These are phyloP conservation scores for Bombus superbus DNA, from an alignment of 1,140 invertebrate genomes.

Conservation along the genomic window DNA sequence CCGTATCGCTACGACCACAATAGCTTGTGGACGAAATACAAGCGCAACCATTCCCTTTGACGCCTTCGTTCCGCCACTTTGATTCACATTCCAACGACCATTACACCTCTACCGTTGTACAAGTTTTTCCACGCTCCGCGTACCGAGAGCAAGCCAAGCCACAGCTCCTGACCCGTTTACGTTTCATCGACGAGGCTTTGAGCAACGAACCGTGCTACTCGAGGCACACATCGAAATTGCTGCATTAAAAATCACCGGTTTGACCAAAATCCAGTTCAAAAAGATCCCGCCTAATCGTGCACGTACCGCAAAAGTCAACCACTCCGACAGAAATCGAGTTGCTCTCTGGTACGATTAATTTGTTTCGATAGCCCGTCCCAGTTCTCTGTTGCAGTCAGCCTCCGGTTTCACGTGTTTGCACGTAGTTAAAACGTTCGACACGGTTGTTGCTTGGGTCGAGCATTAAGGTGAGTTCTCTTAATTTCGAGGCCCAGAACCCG, in stretches of 20 bases:
- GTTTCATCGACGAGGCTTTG: not conserved
- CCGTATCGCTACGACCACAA: too few relatives aligned
- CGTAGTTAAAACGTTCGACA: constrained; percentile 23
- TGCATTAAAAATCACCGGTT: not conserved
- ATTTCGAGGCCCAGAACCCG: constrained; percentile 41
- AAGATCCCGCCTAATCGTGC: not conserved
- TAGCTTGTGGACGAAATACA: too few relatives aligned
- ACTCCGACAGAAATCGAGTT: not conserved
- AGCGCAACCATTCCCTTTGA: not conserved
- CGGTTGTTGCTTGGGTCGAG: constrained; percentile 33
- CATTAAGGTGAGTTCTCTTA: constrained; percentile 42
- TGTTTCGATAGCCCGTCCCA: not conserved
- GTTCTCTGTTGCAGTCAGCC: too few relatives aligned
- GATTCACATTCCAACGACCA: not conserved
- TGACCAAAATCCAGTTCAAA: too few relatives aligned
- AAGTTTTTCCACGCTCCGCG: not conserved
- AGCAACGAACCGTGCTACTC: not conserved
- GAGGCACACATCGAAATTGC: not conserved
- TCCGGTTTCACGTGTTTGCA: constrained; percentile 39
- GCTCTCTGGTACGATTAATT: not conserved
- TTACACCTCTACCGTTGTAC: too few relatives aligned
- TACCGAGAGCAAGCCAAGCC: not conserved
- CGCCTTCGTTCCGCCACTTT: not conserved
- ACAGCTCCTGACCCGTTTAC: not conserved
- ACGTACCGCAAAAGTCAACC: not conserved